Evolutionary conservation across 30 jellyfish, hydroid and myxozoan species (phyloP), one percentile per base, ranked within the genome.

Genomic region (Chironex yamaguchii): DNA sequence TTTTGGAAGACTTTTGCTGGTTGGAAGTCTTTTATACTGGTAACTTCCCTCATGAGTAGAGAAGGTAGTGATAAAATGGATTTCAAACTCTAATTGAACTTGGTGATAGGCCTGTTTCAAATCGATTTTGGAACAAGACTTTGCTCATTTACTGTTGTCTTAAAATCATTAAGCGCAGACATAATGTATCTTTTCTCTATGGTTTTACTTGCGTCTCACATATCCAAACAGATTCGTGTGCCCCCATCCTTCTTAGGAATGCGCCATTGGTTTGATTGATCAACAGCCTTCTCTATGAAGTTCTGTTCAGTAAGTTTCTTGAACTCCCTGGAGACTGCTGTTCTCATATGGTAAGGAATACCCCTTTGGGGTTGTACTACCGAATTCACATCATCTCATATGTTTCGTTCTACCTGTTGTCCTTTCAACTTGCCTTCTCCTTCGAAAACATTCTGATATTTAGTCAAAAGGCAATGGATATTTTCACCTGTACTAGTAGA

Each of bases 361-460:
- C 92, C 68, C 34, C 92, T 65, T 67, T 81, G 92, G 29, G 92
- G 85, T 67, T 81, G 92, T 30, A 81, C 17, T 35, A 81, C 75
- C 33, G 78, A 69, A 21, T 42, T 48, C 51, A 81, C 92, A 34
- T 66, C 73, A 32, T 27, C 85, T 49, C 29, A 49, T 21, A 81
- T 81, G 48, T 81, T 77, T 25, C 67, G 53, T 81, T 81, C 69
- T 4, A 81, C 85, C 35, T 71, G 31, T 28, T 81, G 84, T 25
- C 70, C 92, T 50, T 66, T 81, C 9, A 66, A 35, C 50, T 65
- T 81, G 36, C 82, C 82, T 36, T 62, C 82, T 79, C 82, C 79
- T 50, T 13, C 30, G 78, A 50, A 76, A 76, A 49, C 89, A 50
- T 52, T 27, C n/a, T 52, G 14, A 36, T 79, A 62, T 54, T 79